phyloP scores from a whole-genome alignment of 2,888 invertebrate species.

The Spialia ferax region DNA sequence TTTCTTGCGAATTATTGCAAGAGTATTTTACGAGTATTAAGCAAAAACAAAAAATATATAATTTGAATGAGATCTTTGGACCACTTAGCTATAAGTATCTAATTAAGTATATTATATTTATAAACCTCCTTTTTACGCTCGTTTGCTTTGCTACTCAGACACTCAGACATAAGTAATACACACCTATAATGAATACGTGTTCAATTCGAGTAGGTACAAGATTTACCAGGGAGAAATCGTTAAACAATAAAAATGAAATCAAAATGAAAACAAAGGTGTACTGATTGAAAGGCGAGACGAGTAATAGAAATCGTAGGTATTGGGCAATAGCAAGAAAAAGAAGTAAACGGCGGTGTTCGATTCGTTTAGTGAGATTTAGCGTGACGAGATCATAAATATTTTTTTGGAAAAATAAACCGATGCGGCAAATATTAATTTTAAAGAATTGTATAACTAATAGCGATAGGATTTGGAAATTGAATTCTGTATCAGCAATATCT shows the following conservation, averaged over 20 bases:
- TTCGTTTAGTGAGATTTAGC: conserved; percentile 9
- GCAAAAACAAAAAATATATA: too few relatives aligned
- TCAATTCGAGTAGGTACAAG: neutral
- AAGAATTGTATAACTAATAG: neutral
- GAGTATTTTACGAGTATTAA: neutral
- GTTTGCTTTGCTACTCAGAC: too few relatives aligned
- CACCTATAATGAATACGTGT: neutral
- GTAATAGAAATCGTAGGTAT: conserved; percentile 42
- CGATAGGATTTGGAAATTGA: neutral
- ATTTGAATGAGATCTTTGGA: too few relatives aligned
- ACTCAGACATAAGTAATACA: too few relatives aligned
- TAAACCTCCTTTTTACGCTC: too few relatives aligned
- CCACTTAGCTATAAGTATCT: too few relatives aligned
- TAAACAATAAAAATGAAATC: neutral
- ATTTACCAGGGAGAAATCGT: neutral
- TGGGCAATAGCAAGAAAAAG: conserved; percentile 43
- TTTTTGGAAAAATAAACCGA: neutral
- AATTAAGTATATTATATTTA: too few relatives aligned
- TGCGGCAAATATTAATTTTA: neutral
- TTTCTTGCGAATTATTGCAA: conserved; percentile 17
- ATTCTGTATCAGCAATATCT: neutral
- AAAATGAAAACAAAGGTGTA: conserved; percentile 7
- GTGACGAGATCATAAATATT: conserved; percentile 13
- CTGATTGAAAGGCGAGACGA: conserved; percentile 5
- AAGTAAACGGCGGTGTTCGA: conserved; percentile 43